phyloP scores from a whole-genome alignment of 2,888 invertebrate species.

The Meliscaeva auricollis region DNA sequence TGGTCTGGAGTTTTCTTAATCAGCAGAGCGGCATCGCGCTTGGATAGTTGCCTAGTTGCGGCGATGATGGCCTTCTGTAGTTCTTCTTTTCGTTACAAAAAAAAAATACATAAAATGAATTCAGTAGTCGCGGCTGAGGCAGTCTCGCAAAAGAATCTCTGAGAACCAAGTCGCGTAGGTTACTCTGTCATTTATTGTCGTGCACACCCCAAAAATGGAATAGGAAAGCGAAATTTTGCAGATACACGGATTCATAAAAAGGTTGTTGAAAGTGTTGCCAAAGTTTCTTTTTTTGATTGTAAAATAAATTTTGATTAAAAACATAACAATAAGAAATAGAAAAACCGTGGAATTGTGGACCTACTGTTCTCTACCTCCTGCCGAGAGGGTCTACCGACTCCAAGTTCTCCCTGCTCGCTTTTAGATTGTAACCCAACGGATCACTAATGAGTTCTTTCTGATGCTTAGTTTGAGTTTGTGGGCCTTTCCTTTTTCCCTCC shows the following conservation, averaged over 20 bases:
- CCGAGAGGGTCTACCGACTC: too few relatives aligned
- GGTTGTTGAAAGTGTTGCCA: conserved; percentile 6
- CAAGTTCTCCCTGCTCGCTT: too few relatives aligned
- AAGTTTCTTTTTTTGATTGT: neutral
- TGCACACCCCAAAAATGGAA: conserved; percentile 64
- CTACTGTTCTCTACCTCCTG: too few relatives aligned
- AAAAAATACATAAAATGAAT: conserved; percentile 16
- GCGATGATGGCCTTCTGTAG: conserved; percentile 53
- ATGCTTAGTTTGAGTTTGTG: too few relatives aligned
- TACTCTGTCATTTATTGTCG: conserved; percentile 58
- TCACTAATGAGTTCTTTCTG: too few relatives aligned
- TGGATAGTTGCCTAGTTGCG: conserved; percentile 58
- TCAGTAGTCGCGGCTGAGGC: conserved; percentile 62
- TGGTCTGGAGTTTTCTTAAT: conserved; percentile 68
- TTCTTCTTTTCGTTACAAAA: conserved; percentile 4
- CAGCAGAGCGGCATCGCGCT: conserved; percentile 64
- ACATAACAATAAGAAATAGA: too few relatives aligned
- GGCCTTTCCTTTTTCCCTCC: too few relatives aligned
- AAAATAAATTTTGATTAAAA: too few relatives aligned
- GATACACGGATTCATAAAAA: conserved; percentile 14
- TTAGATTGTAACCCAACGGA: too few relatives aligned
- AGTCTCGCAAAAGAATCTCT: conserved; percentile 60
- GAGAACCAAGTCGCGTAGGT: conserved; percentile 64
- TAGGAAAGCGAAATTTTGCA: conserved; percentile 66
- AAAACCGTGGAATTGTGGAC: too few relatives aligned